Evolutionary conservation across 1,140 invertebrate species (phyloP).

Genomic region (Conus betulinus): DNA sequence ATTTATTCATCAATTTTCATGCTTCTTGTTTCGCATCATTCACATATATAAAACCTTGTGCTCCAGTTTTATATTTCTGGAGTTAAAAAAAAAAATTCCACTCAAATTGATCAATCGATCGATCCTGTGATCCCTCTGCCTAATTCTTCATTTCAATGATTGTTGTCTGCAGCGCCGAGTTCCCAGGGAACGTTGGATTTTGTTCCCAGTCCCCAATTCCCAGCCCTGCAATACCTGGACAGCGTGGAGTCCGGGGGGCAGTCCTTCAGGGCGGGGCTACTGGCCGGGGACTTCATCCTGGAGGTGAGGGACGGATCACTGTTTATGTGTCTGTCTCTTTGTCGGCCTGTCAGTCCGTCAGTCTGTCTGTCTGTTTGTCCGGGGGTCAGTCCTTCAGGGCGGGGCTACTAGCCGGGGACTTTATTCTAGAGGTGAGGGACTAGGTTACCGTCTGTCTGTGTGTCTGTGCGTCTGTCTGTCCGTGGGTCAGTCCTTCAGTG

Average conservation of each 20-base stretch:
- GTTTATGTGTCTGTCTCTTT: not conserved
- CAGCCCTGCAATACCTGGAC: conserved; percentile 98
- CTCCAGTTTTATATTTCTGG: too few species aligned
- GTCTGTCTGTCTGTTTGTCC: not conserved
- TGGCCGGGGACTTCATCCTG: conserved; percentile 95
- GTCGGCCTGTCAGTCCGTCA: not conserved
- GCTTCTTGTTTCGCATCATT: too few species aligned
- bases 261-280: conserved; percentile 96
- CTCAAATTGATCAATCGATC: too few species aligned
- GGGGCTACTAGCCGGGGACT: too few species aligned
- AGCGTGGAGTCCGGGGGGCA: conserved; percentile 97
- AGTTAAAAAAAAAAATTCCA: too few species aligned
- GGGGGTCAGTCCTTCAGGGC: too few species aligned
- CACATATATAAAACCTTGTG: too few species aligned
- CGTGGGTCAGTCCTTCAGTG: too few species aligned
- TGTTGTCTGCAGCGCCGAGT: not conserved
- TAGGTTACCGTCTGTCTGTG: too few species aligned
- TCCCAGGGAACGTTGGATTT: not conserved
- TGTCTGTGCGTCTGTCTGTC: too few species aligned
- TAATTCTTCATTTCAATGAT: not conserved
- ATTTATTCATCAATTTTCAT: too few species aligned
- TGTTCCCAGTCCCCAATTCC: conserved; percentile 71
- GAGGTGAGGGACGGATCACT: conserved; percentile 79
- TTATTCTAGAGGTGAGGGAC: too few species aligned
- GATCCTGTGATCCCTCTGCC: not conserved